Percentiles rank a stretch among this genome's conserved stretches.
phyloP scores from a whole-genome alignment of 1,140 invertebrate species.

The Drosophila ohnishii region DNA sequence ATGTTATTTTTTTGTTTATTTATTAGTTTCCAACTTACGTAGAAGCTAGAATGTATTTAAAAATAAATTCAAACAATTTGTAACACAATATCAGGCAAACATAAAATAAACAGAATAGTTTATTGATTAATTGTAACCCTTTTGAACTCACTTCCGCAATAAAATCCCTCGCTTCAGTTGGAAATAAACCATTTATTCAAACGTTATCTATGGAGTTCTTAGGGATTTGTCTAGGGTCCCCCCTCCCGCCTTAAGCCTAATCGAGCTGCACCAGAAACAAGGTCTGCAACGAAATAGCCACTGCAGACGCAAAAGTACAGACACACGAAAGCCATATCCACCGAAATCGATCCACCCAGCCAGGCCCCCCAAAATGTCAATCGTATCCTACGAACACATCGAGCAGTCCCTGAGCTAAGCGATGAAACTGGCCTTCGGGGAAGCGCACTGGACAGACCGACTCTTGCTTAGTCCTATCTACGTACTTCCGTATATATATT shows the following conservation, averaged over 20 bases:
- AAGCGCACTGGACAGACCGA: constrained; percentile 1
- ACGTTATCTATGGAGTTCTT: constrained; percentile 10
- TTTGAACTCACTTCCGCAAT: neutral
- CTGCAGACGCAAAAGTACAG: constrained; percentile 10
- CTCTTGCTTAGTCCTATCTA: constrained; percentile 22
- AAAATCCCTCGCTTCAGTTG: neutral
- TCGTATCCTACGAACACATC: constrained; percentile 44
- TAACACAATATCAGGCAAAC: neutral
- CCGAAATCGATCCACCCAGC: neutral
- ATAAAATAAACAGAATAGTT: neutral
- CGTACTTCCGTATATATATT: constrained; percentile 23
- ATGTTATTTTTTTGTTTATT: neutral
- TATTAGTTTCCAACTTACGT: neutral
- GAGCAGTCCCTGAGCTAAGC: constrained; percentile 40
- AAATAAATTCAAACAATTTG: neutral
- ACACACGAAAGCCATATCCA: constrained; percentile 13
- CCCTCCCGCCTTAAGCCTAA: constrained; percentile 21
- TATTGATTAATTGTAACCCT: neutral
- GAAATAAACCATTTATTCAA: constrained; percentile 25
- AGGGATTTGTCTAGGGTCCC: neutral
- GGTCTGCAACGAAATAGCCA: constrained; percentile 13
- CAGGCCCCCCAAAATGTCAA: constrained; percentile 30
- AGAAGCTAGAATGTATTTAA: neutral
- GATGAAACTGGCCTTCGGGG: constrained; percentile 28
- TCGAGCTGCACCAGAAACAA: constrained; percentile 19